Evolutionary conservation across 2,888 invertebrate species (phyloP), one percentile per base, ranked within the genome.

Genomic region (Aricia artaxerxes): DNA sequence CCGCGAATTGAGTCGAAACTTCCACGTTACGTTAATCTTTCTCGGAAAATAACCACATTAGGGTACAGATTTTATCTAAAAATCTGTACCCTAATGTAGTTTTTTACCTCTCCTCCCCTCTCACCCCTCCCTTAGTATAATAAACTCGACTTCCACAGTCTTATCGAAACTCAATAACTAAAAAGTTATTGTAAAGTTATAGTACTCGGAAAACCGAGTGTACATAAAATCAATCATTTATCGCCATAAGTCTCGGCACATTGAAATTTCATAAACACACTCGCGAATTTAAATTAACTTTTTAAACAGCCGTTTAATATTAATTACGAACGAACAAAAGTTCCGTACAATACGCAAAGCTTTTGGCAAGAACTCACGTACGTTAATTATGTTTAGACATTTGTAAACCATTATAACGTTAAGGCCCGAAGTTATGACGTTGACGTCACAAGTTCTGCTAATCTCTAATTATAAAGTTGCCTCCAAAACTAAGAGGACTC

Each of bases 261-360:
- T 79, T 79, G 75, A 73, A 79, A 75, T 76, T 79, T 79, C 73
- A 79, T 61, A 79, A 79, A 79, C 64, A 79, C 73, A 61, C 60
- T 79, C 76, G 4, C 76, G 61, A 60, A 75, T 49, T 79, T 61
- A 61, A 75, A 75, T 75, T 75, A 61, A 61, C 73, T 75, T 60
- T 75, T 79, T 44, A 44, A 75, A 61, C 64, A 75, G 73, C 61
- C 73, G 76, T 75, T 76, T 76, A 76, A 76, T 53, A 76, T 76
- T 76, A 76, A 76, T 76, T 76, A 76, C 76, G 76, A 73, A 44
- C 73, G 76, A 76, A 53, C 53, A 53, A 76, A 53, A 76, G 76
- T 76, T 76, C 53, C 31, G 61, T 61, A 64, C 53, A 44, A 44
- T 44, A 78, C 78, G 49, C 44, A 72, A 75, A 64, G 57, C 76